Percentiles rank a stretch among this genome's conserved stretches.
Conservation (phyloP, 2,888 invertebrate species). For the Cerastis rubricosa region DNA sequence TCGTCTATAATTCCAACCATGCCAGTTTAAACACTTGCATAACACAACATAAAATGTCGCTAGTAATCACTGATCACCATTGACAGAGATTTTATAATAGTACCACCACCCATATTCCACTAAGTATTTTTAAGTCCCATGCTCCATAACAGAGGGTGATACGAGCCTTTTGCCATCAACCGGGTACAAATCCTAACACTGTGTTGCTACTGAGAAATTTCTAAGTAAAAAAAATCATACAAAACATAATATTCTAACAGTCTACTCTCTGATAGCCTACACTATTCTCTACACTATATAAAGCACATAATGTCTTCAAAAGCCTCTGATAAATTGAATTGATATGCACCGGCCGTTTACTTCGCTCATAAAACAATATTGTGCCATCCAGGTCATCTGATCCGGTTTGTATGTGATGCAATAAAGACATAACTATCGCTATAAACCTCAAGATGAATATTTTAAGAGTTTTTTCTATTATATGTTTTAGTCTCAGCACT, state of each 20-base stretch:
- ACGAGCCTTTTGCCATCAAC: too few species aligned
- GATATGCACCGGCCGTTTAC: constrained; percentile 45
- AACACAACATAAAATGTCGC: too few species aligned
- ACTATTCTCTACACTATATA: constrained; percentile 5
- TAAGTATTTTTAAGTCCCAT: too few species aligned
- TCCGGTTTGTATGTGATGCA: constrained; percentile 34
- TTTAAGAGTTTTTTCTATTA: background rate
- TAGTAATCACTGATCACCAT: too few species aligned
- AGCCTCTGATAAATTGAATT: constrained; percentile 54
- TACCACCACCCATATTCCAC: too few species aligned
- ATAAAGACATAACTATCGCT: constrained; percentile 41
- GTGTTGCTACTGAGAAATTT: background rate
- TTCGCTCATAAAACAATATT: constrained; percentile 54
- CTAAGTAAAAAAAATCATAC: background rate
- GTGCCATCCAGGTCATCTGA: constrained; percentile 37
- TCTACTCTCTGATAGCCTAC: background rate
- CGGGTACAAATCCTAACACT: background rate
- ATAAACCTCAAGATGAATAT: constrained; percentile 33
- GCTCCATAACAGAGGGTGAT: too few species aligned
- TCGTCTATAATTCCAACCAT: too few species aligned
- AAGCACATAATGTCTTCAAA: constrained; percentile 21
- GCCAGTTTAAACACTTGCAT: too few species aligned
- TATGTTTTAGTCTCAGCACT: background rate
- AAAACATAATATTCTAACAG: background rate
- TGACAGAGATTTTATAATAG: too few species aligned